Evolutionary conservation across 2,888 invertebrate species (phyloP).

Genomic region (Clunio marinus): DNA sequence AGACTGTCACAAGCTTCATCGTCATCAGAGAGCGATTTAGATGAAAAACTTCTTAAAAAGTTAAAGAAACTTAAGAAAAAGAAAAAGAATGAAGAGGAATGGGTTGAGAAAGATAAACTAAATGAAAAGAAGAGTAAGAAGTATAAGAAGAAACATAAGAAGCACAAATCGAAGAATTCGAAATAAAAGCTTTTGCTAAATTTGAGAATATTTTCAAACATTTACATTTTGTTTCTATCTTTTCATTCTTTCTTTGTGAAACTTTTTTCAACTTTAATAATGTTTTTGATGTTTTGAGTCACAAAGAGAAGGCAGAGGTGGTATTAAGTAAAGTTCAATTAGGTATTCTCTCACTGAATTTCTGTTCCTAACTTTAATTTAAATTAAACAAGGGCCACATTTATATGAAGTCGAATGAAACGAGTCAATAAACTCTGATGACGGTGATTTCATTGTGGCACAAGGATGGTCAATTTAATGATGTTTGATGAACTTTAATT

Average conservation of each 20-base stretch:
- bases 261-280: too few species aligned
- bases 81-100: constrained; percentile 42
- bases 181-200: neutral
- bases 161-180: constrained; percentile 42
- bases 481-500: neutral
- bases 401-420: neutral
- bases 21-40: constrained; percentile 31
- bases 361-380: neutral
- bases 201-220: too few species aligned
- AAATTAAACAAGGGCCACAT: neutral
- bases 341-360: neutral
- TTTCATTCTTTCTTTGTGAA: too few species aligned
- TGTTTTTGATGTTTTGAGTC: neutral
- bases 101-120: constrained; percentile 43
- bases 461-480: neutral
- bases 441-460: neutral
- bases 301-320: too few species aligned
- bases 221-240: too few species aligned
- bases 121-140: constrained; percentile 39
- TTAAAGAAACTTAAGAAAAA: constrained; percentile 40
- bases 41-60: constrained; percentile 40
- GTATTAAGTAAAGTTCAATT: neutral
- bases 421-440: constrained; percentile 6
- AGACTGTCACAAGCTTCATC: neutral
- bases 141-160: constrained; percentile 40